phyloP scores from a whole-genome alignment of 2,888 invertebrate genomes.

The Sminthurinus aureus region DNA sequence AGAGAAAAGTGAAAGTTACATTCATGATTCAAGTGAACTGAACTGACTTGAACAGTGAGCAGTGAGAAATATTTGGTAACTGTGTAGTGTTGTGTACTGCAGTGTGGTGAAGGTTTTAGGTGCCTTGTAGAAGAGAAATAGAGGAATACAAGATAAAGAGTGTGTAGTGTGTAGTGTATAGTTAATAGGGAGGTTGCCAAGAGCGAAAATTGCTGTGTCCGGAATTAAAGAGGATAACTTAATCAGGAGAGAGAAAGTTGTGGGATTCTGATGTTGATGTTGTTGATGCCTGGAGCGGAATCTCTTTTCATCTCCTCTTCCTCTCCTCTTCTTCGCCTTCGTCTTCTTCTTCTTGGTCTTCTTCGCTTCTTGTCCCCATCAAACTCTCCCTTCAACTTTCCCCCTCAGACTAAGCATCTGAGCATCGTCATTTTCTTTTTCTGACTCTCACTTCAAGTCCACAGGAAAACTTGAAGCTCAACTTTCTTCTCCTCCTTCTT shows the following conservation, averaged over 20 bases:
- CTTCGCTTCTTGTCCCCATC: background rate
- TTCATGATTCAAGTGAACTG: background rate
- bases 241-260: constrained; percentile 58
- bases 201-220: constrained; percentile 59
- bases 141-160: background rate
- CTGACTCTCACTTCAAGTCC: constrained; percentile 6
- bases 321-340: background rate
- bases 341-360: background rate
- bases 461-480: constrained; percentile 25
- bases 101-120: no score
- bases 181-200: constrained; percentile 52
- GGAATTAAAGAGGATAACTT: constrained; percentile 59
- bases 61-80: no score
- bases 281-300: constrained; percentile 43
- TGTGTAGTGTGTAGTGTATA: no score
- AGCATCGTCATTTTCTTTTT: background rate
- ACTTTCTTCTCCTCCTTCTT: no score
- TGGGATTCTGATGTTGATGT: constrained; percentile 49
- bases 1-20: constrained; percentile 12
- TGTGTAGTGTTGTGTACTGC: no score
- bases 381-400: constrained; percentile 9
- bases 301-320: constrained; percentile 45
- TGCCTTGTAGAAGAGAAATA: background rate
- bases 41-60: background rate
- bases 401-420: background rate